Conservation (phyloP, 2,113 vertebrate species). For the Archilochus colubris region DNA sequence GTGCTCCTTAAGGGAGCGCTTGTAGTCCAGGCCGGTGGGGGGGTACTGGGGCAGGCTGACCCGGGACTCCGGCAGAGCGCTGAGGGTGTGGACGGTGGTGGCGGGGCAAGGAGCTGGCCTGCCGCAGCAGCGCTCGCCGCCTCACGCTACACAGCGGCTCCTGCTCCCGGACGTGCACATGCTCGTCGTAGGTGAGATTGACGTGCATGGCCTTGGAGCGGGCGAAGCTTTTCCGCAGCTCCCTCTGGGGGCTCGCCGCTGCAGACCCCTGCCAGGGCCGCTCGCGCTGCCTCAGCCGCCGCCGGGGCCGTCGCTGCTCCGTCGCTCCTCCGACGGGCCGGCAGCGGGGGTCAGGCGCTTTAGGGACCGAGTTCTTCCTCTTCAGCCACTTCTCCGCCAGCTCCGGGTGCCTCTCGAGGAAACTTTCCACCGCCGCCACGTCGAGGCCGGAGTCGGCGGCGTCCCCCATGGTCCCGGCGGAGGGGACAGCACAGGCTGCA, state of each 20-base stretch:
- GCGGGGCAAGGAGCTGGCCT: slow-evolving; percentile 95
- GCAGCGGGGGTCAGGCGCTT: not conserved
- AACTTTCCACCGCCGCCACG: slow-evolving; percentile 95
- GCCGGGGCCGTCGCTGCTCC: not conserved
- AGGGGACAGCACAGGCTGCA: not conserved
- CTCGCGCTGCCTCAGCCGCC: not conserved
- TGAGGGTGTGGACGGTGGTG: slow-evolving; percentile 94
- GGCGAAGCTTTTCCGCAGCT: slow-evolving; percentile 95
- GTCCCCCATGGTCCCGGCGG: slow-evolving; percentile 78
- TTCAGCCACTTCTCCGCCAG: slow-evolving; percentile 94
- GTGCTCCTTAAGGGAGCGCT: slow-evolving; percentile 93
- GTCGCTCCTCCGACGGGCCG: not conserved
- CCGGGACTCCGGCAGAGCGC: slow-evolving; percentile 95
- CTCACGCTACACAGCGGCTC: slow-evolving; percentile 94
- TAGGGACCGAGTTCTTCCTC: slow-evolving; percentile 54
- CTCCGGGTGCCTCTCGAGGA: slow-evolving; percentile 91
- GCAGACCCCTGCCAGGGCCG: slow-evolving; percentile 71
- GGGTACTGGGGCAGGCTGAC: slow-evolving; percentile 96
- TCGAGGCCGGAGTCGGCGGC: slow-evolving; percentile 79
- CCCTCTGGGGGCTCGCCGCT: slow-evolving; percentile 92
- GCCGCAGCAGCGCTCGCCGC: slow-evolving; percentile 90
- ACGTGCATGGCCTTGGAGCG: slow-evolving; percentile 93
- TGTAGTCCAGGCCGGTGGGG: slow-evolving; percentile 95
- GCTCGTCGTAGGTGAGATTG: slow-evolving; percentile 97
- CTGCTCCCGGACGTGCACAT: slow-evolving; percentile 89